Evolutionary conservation across 2,113 vertebrate species (phyloP), one percentile per base, ranked within the genome.

Genomic region (Anhinga anhinga): DNA sequence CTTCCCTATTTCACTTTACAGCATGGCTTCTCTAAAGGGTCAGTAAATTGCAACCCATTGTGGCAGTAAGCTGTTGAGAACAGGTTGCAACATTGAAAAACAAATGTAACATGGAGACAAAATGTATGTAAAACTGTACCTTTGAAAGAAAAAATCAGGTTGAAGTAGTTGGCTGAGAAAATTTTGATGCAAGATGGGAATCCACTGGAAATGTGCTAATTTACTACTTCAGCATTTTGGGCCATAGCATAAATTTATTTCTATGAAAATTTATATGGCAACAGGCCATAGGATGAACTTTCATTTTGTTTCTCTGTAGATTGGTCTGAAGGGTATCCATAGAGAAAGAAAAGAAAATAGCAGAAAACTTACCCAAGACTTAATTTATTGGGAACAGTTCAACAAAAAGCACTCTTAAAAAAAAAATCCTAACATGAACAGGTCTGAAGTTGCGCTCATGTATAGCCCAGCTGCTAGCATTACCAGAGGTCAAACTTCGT

Each of bases 401-500:
- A 83, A 77, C 34, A 86, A 76, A 83, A 86, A 34, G 13, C 42
- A 69, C 45, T 40, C 12, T 27, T 6, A 73, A 59, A 58, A 44
- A 45, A 70, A 69, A n/a, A 34, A 22, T 67, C 18, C 42, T 72
- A 34, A 82, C 62, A 80, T 72, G 63, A 66, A 32, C 44, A 93
- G 53, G 29, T 92, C 73, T 92, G 77, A 87, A 88, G n/a, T 49
- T 80, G 66, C 26, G 67, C 17, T 90, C 15, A 1, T 69, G 36
- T 62, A 84, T 36, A 78, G 25, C 15, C 74, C 89, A 95, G 78
- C 91, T 95, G 81, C 13, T 86, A 86, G 52, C 71, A 53, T 50
- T 86, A 77, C 30, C 19, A 84, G 83, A 93, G 87, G 92, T 97
- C 90, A 97, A 85, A 78, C 13, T 47, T 73, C 17, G 61, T 80